Evolutionary conservation across 2,888 invertebrate genomes (phyloP).

Genomic region (Tachina lurida): DNA sequence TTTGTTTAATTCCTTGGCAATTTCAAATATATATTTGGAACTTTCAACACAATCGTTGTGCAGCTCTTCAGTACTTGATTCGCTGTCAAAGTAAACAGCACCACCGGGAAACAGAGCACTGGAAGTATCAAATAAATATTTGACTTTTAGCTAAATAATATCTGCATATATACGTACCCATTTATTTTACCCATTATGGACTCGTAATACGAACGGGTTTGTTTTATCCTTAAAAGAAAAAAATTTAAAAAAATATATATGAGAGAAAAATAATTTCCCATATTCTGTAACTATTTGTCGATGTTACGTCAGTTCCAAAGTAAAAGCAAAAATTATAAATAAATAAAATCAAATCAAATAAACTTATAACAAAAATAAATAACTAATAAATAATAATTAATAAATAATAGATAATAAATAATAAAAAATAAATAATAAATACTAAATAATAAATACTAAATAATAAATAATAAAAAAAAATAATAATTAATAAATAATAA

Average conservation of each 20-base stretch:
- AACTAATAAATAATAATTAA: too few relatives aligned
- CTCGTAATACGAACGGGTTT: conserved; percentile 85
- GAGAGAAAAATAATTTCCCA: neutral
- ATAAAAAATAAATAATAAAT: too few relatives aligned
- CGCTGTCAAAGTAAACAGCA: conserved; percentile 84
- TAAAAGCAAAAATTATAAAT: too few relatives aligned
- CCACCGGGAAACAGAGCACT: conserved; percentile 94
- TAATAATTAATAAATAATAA: too few relatives aligned
- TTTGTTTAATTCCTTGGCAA: conserved; percentile 87
- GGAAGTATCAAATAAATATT: conserved; percentile 18
- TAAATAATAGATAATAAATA: too few relatives aligned
- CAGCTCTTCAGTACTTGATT: conserved; percentile 64
- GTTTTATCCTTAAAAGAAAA: conserved; percentile 85
- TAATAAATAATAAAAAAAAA: too few relatives aligned
- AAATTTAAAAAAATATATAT: conserved; percentile 12
- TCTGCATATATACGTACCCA: conserved; percentile 84
- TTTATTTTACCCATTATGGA: conserved; percentile 86
- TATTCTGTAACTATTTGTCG: too few relatives aligned
- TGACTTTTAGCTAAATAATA: neutral
- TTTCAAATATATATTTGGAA: conserved; percentile 87
- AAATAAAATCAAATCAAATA: too few relatives aligned
- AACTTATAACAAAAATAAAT: too few relatives aligned
- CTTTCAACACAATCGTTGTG: conserved; percentile 86
- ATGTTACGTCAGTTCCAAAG: neutral
- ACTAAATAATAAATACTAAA: too few relatives aligned